Evolutionary conservation across 2,888 invertebrate species (phyloP).

Genomic region (Protonemura montana): DNA sequence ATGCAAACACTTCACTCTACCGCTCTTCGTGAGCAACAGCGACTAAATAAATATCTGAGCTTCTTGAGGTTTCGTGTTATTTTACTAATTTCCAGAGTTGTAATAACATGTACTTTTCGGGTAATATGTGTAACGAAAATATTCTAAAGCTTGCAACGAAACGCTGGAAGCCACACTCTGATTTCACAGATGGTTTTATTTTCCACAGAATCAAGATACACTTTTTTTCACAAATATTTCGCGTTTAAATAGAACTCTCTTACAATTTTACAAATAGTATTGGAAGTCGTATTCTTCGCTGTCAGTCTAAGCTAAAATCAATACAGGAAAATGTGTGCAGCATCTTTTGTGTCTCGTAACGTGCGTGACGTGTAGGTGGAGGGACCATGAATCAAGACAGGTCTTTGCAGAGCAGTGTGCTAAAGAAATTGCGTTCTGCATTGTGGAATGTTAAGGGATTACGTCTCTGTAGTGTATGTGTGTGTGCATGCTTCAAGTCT

Average conservation of each 20-base stretch:
- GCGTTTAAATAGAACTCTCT: background rate
- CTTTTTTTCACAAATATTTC: background rate
- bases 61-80: constrained; percentile 1
- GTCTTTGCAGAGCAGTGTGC: background rate
- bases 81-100: constrained; percentile 14
- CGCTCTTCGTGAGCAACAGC: background rate
- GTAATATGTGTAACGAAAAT: background rate
- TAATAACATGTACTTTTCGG: background rate
- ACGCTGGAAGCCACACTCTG: background rate
- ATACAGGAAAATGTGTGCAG: background rate
- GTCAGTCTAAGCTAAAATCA: background rate
- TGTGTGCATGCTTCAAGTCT: constrained; percentile 7
- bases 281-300: background rate
- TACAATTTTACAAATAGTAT: background rate
- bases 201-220: background rate
- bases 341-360: background rate
- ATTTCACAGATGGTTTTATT: background rate
- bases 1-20: constrained; percentile 17
- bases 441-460: constrained; percentile 26
- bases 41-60: background rate
- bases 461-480: constrained; percentile 8
- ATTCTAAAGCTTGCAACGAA: background rate
- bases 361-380: background rate
- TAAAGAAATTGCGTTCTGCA: constrained; percentile 20
- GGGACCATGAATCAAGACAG: background rate